phyloP scores from a whole-genome alignment of 64 coral and sea anemone genomes.

The Montipora capricornis region DNA sequence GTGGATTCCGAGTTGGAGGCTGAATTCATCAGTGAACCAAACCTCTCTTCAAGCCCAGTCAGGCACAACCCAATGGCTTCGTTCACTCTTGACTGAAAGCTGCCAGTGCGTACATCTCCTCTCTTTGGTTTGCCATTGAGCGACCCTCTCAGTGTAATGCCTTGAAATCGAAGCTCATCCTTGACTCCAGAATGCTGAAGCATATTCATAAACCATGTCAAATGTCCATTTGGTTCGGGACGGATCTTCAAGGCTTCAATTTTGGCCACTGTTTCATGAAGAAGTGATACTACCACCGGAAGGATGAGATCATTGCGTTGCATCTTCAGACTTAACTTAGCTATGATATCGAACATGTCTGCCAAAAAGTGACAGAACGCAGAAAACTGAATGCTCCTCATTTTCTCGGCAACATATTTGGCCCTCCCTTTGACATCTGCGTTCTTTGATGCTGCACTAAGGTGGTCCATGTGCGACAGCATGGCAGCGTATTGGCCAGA shows the following conservation, averaged over 20 bases:
- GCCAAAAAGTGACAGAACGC: neutral
- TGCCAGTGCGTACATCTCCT: neutral
- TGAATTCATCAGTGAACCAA: constrained; percentile 24
- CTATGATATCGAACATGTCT: neutral
- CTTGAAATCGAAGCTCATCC: constrained; percentile 5
- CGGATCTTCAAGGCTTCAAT: neutral
- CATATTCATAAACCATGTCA: constrained; percentile 10
- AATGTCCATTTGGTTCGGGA: neutral
- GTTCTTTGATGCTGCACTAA: neutral
- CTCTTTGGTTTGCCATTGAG: neutral
- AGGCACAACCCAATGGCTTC: constrained; percentile 34
- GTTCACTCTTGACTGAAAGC: neutral
- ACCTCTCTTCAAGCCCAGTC: constrained; percentile 40
- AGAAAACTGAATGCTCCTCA: neutral
- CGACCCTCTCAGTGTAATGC: neutral
- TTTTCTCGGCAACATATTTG: neutral
- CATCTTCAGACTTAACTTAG: neutral
- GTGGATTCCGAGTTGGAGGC: constrained; percentile 6
- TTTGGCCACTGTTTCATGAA: neutral
- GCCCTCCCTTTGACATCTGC: neutral
- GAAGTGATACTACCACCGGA: constrained; percentile 3
- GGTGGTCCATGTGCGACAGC: neutral
- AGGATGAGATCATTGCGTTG: constrained; percentile 3
- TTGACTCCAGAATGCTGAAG: constrained; percentile 18
- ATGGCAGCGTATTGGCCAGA: neutral